Percentiles rank a stretch among this genome's conserved stretches.
Evolutionary conservation across 2,888 invertebrate genomes (phyloP).

Genomic region (Camponotus fellah): DNA sequence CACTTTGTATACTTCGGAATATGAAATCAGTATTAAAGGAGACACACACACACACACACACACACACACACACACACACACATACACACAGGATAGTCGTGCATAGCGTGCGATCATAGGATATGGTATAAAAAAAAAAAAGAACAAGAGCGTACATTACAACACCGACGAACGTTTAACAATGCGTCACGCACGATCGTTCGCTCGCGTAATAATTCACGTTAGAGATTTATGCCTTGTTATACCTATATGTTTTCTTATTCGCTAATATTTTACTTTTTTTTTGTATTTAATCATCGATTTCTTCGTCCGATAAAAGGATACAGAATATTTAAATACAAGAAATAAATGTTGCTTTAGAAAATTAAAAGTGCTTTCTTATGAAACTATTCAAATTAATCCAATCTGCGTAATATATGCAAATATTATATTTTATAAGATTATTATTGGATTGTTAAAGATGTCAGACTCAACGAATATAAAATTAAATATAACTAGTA

Average conservation of each 20-base stretch:
- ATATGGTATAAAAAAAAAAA: slow-evolving; percentile 18
- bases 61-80: too few relatives aligned
- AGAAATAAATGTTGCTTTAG: not conserved
- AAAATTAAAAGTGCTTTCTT: too few relatives aligned
- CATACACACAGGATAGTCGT: slow-evolving; percentile 14
- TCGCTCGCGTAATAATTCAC: slow-evolving; percentile 26
- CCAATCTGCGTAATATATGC: too few relatives aligned
- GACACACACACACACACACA: too few relatives aligned
- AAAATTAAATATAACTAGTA: too few relatives aligned
- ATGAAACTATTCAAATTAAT: too few relatives aligned
- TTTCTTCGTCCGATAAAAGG: not conserved
- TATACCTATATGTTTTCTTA: not conserved
- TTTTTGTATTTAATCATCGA: not conserved
- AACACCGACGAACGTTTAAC: slow-evolving; percentile 15
- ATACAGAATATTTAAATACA: not conserved
- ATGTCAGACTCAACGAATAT: too few relatives aligned
- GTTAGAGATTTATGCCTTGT: slow-evolving; percentile 7
- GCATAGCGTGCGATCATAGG: slow-evolving; percentile 34
- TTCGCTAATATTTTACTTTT: not conserved
- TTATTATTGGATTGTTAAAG: too few relatives aligned
- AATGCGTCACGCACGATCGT: slow-evolving; percentile 39
- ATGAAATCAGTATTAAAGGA: slow-evolving; percentile 78
- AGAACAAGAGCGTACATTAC: slow-evolving; percentile 14
- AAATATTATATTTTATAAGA: too few relatives aligned
- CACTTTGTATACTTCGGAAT: slow-evolving; percentile 72